These are phyloP conservation scores for Arizona elegans DNA, from an alignment of 2,113 vertebrate genomes.

Conservation along the genomic window DNA sequence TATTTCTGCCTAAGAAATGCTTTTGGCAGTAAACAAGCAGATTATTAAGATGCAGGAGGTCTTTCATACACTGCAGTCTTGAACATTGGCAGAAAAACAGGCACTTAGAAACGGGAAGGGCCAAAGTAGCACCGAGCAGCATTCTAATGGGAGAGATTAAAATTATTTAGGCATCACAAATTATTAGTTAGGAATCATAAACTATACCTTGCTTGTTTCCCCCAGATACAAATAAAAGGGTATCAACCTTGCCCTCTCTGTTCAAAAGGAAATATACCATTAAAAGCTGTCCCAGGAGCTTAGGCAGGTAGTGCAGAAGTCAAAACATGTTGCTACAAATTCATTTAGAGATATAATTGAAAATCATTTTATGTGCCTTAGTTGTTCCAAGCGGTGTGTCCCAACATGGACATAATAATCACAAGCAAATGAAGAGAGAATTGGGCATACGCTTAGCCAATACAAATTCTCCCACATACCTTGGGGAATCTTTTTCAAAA, in stretches of 20 bases:
- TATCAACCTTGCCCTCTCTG: neutral
- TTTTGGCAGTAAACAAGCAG: conserved; percentile 24
- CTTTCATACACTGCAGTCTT: neutral
- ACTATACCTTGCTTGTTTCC: neutral
- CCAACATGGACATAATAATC: neutral
- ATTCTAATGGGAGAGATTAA: neutral
- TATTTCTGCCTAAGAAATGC: conserved; percentile 1
- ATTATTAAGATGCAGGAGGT: neutral
- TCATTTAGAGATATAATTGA: neutral
- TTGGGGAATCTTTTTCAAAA: neutral
- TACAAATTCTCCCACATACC: neutral
- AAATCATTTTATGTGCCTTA: neutral
- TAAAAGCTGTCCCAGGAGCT: neutral
- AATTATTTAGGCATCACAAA: neutral
- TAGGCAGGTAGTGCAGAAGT: neutral
- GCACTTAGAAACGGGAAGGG: neutral
- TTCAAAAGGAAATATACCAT: neutral
- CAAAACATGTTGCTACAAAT: neutral
- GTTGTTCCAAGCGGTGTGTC: neutral
- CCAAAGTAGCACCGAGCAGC: neutral
- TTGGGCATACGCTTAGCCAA: neutral
- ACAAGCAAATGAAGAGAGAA: neutral
- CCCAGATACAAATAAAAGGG: neutral
- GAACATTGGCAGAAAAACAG: neutral
- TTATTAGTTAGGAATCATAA: neutral